phyloP scores from a whole-genome alignment of 2,888 invertebrate genomes.

The Baccha elongata region DNA sequence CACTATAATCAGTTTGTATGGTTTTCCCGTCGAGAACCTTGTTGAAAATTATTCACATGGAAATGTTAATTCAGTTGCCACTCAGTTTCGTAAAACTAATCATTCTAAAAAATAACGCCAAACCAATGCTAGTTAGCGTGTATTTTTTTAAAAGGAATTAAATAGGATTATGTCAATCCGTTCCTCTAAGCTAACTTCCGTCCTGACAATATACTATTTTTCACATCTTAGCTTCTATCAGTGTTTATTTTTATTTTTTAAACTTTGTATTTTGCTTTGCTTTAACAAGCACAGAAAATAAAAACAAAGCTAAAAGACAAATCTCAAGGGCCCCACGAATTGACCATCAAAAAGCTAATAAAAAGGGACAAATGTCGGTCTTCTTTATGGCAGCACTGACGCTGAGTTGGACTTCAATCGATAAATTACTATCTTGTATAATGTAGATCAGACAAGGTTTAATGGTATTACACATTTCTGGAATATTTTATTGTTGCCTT shows the following conservation, averaged over 20 bases:
- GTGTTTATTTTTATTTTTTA: no score
- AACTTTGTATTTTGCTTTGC: no score
- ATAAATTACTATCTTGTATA: background rate
- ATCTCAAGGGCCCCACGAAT: constrained; percentile 26
- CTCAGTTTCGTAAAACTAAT: constrained; percentile 29
- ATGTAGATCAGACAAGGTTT: no score
- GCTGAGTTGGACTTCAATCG: background rate
- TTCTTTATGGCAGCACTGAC: no score
- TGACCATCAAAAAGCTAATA: constrained; percentile 20
- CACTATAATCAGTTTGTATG: constrained; percentile 13
- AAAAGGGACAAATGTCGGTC: background rate
- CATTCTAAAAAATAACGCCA: constrained; percentile 23
- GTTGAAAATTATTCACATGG: constrained; percentile 43
- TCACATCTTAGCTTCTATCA: background rate
- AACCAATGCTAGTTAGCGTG: constrained; percentile 42
- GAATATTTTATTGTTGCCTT: no score
- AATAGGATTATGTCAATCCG: constrained; percentile 45
- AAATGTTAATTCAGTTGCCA: constrained; percentile 61
- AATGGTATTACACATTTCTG: no score
- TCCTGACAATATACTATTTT: background rate
- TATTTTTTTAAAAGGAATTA: constrained; percentile 55
- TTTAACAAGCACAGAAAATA: no score
- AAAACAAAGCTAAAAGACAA: background rate
- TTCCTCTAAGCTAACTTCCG: constrained; percentile 31
- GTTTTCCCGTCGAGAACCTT: constrained; percentile 38